Evolutionary conservation across 2,113 vertebrate genomes (phyloP), one percentile per base, ranked within the genome.

Genomic region (Hyla sarda): DNA sequence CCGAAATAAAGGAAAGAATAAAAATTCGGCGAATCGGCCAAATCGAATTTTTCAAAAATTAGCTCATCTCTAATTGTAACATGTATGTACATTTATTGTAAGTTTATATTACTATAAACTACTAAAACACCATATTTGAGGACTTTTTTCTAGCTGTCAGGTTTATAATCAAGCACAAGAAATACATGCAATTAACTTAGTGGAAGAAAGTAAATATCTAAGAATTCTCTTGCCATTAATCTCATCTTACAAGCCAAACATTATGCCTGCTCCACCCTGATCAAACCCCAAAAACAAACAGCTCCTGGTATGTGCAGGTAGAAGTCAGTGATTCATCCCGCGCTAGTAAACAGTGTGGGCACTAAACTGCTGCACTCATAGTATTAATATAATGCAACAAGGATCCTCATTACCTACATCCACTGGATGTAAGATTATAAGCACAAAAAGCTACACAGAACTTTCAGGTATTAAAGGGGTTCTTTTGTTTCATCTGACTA

Each of bases 211-310:
- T 58, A 23, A 37, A 74, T 72, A 34, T 58, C 41, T 45, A 25
- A 41, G 50, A 37, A 47, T 41, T 73, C 6, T 45, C 21, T 86
- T 28, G 67, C 72, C 62, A 87, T 19, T n/a, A 58, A 65, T 67
- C 89, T 87, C 90, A 77, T 87, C 94, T 93, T 88, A 58, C 88
- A 93, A 90, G 67, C 67, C 91, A 95, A 95, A 95, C 86, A 94
- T 69, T 62, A 81, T 83, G 3, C 67, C 52, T 74, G 69, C 85
- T 62, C 85, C 85, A 83, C 50, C 82, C 14, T 0, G 80, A 88
- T 87, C 0, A 48, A 80, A 87, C 91, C 89, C 81, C 28, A 88
- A 93, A 92, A 86, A 58, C 92, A 95, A 95, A 95, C 87, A 93
- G 86, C 78, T 62, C 74, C 88, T 1, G 34, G 12, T 3, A 45